Evolutionary conservation across 2,797 vertebrate genomes (phyloP).

Genomic region (Pipistrellus pygmaeus): DNA sequence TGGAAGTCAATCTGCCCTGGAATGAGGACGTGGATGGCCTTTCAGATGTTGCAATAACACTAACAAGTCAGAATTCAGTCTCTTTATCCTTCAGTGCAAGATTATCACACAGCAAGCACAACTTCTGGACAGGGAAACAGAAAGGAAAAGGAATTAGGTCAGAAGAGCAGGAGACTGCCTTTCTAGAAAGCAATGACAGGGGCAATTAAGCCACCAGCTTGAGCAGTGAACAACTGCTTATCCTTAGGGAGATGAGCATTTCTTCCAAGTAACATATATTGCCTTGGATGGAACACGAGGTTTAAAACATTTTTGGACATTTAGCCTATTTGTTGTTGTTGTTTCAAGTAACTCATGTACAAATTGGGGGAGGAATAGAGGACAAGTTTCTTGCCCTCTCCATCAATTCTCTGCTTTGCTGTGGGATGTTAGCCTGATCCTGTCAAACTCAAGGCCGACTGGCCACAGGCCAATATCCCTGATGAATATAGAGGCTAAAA

Average conservation of each 20-base stretch:
- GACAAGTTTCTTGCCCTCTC: background rate
- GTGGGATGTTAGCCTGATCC: background rate
- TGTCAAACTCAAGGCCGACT: rapidly evolving
- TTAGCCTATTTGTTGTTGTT: background rate
- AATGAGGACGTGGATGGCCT: background rate
- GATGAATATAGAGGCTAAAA: too few species aligned
- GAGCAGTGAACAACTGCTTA: rapidly evolving
- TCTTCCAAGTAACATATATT: background rate
- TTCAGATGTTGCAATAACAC: background rate
- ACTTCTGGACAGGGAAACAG: background rate
- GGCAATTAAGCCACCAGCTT: background rate
- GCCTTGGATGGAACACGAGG: background rate
- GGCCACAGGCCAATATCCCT: too few species aligned
- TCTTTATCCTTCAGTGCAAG: background rate
- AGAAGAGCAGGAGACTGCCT: background rate
- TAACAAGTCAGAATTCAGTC: background rate
- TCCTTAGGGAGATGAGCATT: background rate
- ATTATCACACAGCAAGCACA: background rate
- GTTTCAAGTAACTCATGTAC: background rate
- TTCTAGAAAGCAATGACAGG: background rate
- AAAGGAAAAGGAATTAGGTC: background rate
- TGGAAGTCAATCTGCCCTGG: background rate
- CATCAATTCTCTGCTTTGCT: background rate
- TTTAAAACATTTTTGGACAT: background rate
- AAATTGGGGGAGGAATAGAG: too few species aligned